Percentiles rank a stretch among this genome's conserved stretches.
phyloP scores from a whole-genome alignment of 2,113 vertebrate genomes.

The Mastomys coucha region DNA sequence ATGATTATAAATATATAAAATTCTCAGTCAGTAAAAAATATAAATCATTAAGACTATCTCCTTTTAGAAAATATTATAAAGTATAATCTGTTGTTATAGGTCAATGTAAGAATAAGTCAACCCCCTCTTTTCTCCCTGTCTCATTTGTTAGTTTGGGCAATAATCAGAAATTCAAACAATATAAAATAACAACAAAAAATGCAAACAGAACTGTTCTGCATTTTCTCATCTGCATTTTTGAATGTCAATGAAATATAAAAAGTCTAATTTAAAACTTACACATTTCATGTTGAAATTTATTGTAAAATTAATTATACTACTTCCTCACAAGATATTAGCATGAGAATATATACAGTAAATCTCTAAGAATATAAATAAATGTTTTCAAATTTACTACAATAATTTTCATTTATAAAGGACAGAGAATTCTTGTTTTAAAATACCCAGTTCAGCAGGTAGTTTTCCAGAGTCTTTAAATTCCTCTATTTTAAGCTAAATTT shows the following conservation, averaged over 20 bases:
- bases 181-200: too few relatives aligned
- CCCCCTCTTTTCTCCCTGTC: neutral
- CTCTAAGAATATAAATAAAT: neutral
- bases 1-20: neutral
- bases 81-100: neutral
- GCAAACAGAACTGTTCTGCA: too few relatives aligned
- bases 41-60: neutral
- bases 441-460: neutral
- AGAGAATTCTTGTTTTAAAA: neutral
- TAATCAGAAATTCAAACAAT: neutral
- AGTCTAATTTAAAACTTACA: neutral
- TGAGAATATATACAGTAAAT: neutral
- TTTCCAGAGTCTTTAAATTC: neutral
- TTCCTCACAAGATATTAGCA: neutral
- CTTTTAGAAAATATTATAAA: neutral
- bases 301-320: neutral
- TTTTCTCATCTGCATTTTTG: neutral
- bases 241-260: neutral
- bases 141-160: neutral
- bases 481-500: neutral
- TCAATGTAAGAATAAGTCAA: neutral
- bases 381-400: neutral
- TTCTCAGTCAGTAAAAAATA: neutral
- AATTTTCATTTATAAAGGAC: constrained; percentile 19
- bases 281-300: neutral